Percentiles rank a stretch among this genome's conserved stretches.
Conservation (phyloP, 2,797 vertebrate species). For the Myripristis jacobus region DNA sequence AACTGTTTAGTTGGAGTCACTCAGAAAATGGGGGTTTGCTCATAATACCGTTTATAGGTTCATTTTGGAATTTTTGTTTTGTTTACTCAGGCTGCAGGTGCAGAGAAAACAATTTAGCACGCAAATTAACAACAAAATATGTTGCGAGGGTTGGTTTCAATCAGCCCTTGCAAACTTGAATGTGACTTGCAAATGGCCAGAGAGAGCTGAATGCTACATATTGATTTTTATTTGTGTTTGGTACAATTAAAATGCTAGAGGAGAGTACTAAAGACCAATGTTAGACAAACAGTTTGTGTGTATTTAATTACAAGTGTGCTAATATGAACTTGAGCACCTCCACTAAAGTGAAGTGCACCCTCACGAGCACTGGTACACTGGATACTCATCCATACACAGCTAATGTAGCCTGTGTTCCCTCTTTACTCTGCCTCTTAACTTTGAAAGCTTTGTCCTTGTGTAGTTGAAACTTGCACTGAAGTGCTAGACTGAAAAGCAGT, state of each 20-base stretch:
- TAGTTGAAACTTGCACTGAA: neutral
- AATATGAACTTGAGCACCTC: conserved; percentile 41
- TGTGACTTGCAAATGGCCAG: neutral
- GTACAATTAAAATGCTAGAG: neutral
- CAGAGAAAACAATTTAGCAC: neutral
- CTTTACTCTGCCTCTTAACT: conserved; percentile 36
- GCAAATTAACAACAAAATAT: neutral
- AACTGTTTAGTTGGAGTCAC: conserved; percentile 17
- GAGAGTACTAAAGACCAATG: conserved; percentile 9
- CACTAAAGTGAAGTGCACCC: conserved; percentile 57
- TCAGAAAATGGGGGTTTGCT: neutral
- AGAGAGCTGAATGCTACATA: neutral
- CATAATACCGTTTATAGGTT: conserved; percentile 3
- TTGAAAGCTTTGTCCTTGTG: conserved; percentile 74
- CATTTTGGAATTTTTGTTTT: neutral
- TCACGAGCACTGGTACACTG: conserved; percentile 27
- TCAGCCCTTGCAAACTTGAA: neutral
- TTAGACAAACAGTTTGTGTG: conserved; percentile 26
- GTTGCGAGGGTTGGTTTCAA: neutral
- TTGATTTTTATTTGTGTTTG: neutral
- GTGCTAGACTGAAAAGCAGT: conserved; percentile 31
- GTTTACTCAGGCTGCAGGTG: neutral
- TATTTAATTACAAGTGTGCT: conserved; percentile 17
- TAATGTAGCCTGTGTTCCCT: conserved; percentile 66
- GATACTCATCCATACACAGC: conserved; percentile 31